Conservation (phyloP, 2,113 vertebrate genomes). For the Oreochromis tanganicae region DNA sequence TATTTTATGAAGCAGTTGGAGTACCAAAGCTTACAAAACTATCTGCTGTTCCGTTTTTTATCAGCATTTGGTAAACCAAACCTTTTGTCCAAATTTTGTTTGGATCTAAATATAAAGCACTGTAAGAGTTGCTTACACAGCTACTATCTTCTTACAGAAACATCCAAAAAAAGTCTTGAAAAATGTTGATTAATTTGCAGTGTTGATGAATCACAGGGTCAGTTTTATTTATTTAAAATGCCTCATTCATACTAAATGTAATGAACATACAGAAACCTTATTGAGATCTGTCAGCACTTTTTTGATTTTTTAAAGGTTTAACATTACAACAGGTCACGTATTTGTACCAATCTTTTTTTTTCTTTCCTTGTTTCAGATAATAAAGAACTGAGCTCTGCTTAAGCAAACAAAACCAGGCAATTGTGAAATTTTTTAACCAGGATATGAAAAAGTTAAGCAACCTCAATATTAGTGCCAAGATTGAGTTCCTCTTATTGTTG, state of each 20-base stretch:
- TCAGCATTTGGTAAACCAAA: background rate
- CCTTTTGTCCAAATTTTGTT: background rate
- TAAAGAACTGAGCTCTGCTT: background rate
- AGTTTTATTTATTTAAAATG: background rate
- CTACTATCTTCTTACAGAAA: background rate
- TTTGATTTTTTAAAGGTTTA: background rate
- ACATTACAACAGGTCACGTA: background rate
- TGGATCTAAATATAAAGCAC: background rate
- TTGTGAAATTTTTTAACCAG: constrained; percentile 37
- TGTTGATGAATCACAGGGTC: background rate
- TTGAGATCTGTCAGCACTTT: background rate
- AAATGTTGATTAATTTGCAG: background rate
- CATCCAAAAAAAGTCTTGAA: background rate
- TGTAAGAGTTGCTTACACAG: background rate
- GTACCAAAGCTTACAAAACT: background rate
- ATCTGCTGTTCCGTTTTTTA: background rate
- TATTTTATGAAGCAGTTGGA: background rate
- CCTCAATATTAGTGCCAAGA: background rate
- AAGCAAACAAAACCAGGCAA: constrained; percentile 7
- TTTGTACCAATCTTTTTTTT: background rate
- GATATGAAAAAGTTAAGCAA: constrained; percentile 58
- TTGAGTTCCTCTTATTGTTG: constrained; percentile 47
- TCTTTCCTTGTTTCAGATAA: background rate
- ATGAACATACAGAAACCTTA: background rate
- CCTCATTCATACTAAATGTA: background rate